Base-by-base conservation (phyloP, 2,113 vertebrate species). In the Zeus faber region DNA sequence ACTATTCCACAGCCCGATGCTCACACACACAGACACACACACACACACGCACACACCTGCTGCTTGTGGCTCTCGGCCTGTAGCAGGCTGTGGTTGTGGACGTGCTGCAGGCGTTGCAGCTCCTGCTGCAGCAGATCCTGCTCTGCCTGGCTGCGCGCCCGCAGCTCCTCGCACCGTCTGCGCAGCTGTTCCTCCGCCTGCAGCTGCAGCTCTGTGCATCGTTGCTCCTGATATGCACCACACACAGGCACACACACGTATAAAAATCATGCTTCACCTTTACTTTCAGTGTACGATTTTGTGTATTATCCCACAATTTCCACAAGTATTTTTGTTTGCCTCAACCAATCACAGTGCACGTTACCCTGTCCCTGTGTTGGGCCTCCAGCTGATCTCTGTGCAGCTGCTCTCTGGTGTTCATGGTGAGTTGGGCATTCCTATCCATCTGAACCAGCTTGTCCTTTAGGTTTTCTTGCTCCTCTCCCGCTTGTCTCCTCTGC, bases 301-400 rank as follows among this genome's bases (percentile, higher is more conserved):
- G 26, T 29, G 26, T 8, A 29, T 8, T 29, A 29, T 5, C 26
- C 26, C 4, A 29, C 26, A 5, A 8, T 29, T 29, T 13, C 2
- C 31, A 33, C 31, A 4, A 37, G 2, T 2, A 4, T 13, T 13
- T 10, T n/a, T n/a, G 4, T 22, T 1, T 1, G 52, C 17, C 16
- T 17, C 24, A 16, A n/a, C 3, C n/a, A 0, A 2, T 13, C 16
- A 23, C 16, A n/a, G 3, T 13, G 7, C 3, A 14, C 22, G 14
- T 37, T 48, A 92, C 94, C 90, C 89, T 92, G 27, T 90, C 80
- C 5, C 54, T 70, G 31, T 54, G 82, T 45, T 91, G 84, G 16
- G 58, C 67, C 0, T 83, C 88, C 6, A 92, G 54, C 56, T 88
- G 84, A 49, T 91, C 85, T 6, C 62, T 79, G 74, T 93, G 89